Evolutionary conservation across 2,113 vertebrate species (phyloP), one percentile per base, ranked within the genome.

Genomic region (Sorex araneus): DNA sequence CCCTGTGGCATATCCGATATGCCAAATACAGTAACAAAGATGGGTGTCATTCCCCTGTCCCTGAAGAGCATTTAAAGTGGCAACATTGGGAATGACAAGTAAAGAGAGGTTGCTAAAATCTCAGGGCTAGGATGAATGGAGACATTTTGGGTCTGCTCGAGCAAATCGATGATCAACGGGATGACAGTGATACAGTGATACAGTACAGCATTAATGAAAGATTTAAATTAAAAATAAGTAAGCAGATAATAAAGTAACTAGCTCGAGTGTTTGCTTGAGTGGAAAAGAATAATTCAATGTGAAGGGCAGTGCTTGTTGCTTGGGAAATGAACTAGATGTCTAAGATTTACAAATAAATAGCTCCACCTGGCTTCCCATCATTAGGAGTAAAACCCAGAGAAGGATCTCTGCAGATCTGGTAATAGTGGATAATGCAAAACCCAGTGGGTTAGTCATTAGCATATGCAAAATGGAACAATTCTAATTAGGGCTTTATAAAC

Each of bases 401-500:
- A 83, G 21, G 13, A 32, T 80, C 73, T 81, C 87, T 77, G 47
- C 19, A 93, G 69, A 84, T 80, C 73, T 78, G n/a, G 74, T 89
- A 69, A 82, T 43, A 77, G 27, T 32, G 64, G 57, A 30, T 84
- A 84, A 92, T 28, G 30, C 40, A 74, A 90, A 77, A 87, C 45
- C 91, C 63, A 36, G 30, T 77, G 28, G 67, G 73, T 16, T 64
- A 16, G 34, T 76, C 76, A 92, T 93, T 89, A 92, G 64, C 27
- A 63, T 23, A 86, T 69, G 43, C 89, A 91, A 96, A 96, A 95
- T 81, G 71, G 92, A 77, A 70, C 70, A 90, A 74, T 93, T 96
- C 36, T 94, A 94, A 94, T 92, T 95, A 96, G 94, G 66, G 67
- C 87, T 97, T 96, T 95, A 96, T 87, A 94, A 97, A 96, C 96